Base-by-base conservation (phyloP, 2,797 vertebrate species). In the Oreochromis mossambicus region DNA sequence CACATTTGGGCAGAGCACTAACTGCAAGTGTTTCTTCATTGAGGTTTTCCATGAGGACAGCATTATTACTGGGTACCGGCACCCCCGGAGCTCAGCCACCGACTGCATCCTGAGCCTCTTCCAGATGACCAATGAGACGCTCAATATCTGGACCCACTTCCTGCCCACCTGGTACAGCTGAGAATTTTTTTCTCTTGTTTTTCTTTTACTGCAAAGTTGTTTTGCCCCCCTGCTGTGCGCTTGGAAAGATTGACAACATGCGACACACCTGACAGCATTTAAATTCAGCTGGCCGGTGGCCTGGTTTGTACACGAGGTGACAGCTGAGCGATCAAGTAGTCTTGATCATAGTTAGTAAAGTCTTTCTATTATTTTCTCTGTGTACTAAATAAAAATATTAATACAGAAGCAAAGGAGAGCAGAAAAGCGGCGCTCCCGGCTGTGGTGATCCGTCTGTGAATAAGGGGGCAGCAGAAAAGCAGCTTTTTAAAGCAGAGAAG, bases 111-210 rank as follows among this genome's bases (percentile, higher is more conserved):
- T 97, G 86, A 99, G 98, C 84, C 96, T 97, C 90, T 99, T 99
- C 93, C 97, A 97, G 85, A 96, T 98, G 96, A 98, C 97, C 78
- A 99, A 99, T 46, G 98, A 99, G 95, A 99, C 98, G 0, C 94
- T 99, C 48, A 99, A 99, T 91, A 97, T 99, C 94, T 99, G 98
- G 98, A 99, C 98, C 0, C 98, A 99, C 88, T 97, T 99, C 66
- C 79, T 99, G 63, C 98, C 98, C 5, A 96, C 98, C 87, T 98
- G 98, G 98, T 99, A 51, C 17, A 68, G 51, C 56, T 48, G 6
- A 66, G 14, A 50, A 4, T 2, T 14, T 29, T 63, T 10, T 24
- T 36, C 24, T 43, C 21, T 70, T 17, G 2, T 15, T 10, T 50
- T 75, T 19, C 15, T 46, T 48, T 12, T 43, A 48, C 24, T 29